Base-by-base conservation (phyloP, 2,113 vertebrate species). In the Uria lomvia region DNA sequence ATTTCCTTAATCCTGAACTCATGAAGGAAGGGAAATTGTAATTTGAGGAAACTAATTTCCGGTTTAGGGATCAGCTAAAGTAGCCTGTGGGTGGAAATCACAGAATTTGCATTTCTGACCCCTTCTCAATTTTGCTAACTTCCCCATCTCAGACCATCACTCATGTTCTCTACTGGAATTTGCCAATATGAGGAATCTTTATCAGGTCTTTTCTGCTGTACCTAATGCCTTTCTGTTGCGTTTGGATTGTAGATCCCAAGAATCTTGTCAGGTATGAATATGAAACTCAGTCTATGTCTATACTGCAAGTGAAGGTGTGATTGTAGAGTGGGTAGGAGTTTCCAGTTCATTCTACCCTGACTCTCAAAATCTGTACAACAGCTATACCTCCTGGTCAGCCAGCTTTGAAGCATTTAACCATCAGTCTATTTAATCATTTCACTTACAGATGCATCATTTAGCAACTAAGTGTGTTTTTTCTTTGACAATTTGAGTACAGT, bases 401-500 rank as follows among this genome's bases (percentile, higher is more conserved):
- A 71, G 20, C 34, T 79, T 82, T 56, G 72, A 81, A 47, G 19
- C 45, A 92, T 53, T 95, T 91, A 78, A 67, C 66, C 19, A 26
- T 47, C 65, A 68, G 67, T 75, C 83, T 90, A 53, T 59, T 95
- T 95, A 97, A 97, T 95, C 58, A 89, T 91, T 88, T 95, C 19
- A 67, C 77, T 96, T 97, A 95, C 86, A 96, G 34, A 62, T 30
- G 58, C 63, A 81, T 91, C 72, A 87, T 96, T 97, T 96, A 95
- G 15, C 81, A 93, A 43, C 19, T 29, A 45, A 27, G 8, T 15
- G 13, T 40, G 16, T 72, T 75, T 67, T 90, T 85, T 50, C n/a
- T 90, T 87, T 95, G 74, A 91, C 60, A 92, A 53, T 45, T 53
- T 53, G 52, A 53, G 14, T 75, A 43, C 34, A 83, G 15, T 59